Conservation (phyloP, 2,113 vertebrate genomes). For the Colius striatus region DNA sequence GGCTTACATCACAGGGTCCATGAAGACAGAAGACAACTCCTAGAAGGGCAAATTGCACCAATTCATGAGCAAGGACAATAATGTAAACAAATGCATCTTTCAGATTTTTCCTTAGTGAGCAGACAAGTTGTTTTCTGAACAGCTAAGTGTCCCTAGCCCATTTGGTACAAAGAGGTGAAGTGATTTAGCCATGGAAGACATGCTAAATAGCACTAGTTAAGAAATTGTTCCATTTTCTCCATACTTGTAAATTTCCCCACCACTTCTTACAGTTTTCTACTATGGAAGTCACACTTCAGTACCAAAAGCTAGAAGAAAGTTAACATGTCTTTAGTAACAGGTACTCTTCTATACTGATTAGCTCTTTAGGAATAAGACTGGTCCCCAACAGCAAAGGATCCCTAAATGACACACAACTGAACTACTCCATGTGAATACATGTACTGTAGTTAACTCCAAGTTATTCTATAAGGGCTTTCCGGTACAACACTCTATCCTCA, state of each 20-base stretch:
- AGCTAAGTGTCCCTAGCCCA: background rate
- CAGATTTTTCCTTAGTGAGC: background rate
- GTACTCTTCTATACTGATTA: background rate
- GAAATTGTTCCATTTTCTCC: accelerated
- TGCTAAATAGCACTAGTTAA: background rate
- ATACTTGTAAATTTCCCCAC: background rate
- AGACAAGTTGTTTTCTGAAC: background rate
- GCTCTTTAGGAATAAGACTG: background rate
- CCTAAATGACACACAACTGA: accelerated
- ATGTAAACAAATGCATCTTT: background rate
- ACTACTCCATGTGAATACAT: background rate
- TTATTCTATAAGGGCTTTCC: background rate
- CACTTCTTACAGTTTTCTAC: background rate
- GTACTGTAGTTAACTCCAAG: background rate
- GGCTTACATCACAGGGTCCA: background rate
- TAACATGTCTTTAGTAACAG: background rate
- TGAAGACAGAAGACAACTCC: background rate
- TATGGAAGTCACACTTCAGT: accelerated
- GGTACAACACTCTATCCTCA: accelerated
- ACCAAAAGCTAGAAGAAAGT: background rate
- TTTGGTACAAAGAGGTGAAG: background rate
- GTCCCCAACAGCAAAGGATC: background rate
- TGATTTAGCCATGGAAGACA: background rate
- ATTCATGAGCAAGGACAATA: background rate
- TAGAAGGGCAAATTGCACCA: background rate